phyloP scores from a whole-genome alignment of 1,140 invertebrate genomes.

The Drosophila azteca region DNA sequence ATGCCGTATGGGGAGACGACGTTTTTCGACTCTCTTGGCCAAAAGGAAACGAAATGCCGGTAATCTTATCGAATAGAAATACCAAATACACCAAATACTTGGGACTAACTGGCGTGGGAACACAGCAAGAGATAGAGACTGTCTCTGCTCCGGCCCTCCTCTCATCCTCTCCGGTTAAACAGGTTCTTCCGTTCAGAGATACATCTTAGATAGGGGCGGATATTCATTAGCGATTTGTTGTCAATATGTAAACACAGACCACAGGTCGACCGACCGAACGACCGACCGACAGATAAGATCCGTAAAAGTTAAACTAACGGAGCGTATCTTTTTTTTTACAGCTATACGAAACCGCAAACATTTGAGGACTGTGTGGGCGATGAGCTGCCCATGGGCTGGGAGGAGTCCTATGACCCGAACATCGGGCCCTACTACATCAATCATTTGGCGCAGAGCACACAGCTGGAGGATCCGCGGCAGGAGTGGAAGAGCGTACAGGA shows the following conservation, averaged over 20 bases:
- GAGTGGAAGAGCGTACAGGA: slow-evolving; percentile 98
- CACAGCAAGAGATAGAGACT: not conserved
- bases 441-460: slow-evolving; percentile 97
- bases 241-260: slow-evolving; percentile 48
- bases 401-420: slow-evolving; percentile 95
- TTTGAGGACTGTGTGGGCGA: slow-evolving; percentile 99
- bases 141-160: too few relatives aligned
- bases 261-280: not conserved
- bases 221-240: slow-evolving; percentile 59
- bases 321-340: slow-evolving; percentile 85
- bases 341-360: slow-evolving; percentile 97
- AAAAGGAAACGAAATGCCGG: slow-evolving; percentile 77
- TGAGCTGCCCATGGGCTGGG: slow-evolving; percentile 98
- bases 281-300: slow-evolving; percentile 27
- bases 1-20: slow-evolving; percentile 24
- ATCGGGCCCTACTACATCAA: slow-evolving; percentile 98
- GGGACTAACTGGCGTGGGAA: slow-evolving; percentile 71
- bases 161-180: too few relatives aligned
- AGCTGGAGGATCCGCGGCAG: slow-evolving; percentile 96
- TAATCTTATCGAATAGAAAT: slow-evolving; percentile 67
- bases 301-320: slow-evolving; percentile 12
- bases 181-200: too few relatives aligned
- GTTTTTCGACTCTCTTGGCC: slow-evolving; percentile 40
- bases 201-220: slow-evolving; percentile 43
- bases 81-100: slow-evolving; percentile 12